Percentiles rank a stretch among this genome's conserved stretches.
These are phyloP conservation scores for Melanchra persicariae DNA, from an alignment of 2,888 invertebrate species.

Conservation along the genomic window DNA sequence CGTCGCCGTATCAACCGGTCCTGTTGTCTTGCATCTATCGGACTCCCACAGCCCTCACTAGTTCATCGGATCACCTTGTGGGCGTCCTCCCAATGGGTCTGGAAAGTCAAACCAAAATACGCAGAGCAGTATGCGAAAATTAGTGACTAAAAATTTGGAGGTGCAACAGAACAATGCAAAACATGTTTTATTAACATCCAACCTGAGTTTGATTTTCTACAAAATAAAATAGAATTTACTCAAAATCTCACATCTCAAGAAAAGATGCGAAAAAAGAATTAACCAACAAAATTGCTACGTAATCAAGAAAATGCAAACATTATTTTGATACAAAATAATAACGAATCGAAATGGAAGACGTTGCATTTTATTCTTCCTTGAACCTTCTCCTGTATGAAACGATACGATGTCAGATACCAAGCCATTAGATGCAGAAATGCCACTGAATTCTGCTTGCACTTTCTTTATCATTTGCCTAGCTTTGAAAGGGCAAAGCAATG, in stretches of 20 bases:
- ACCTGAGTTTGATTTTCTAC: too few species aligned
- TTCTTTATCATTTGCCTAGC: background rate
- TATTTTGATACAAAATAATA: background rate
- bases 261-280: background rate
- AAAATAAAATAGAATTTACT: background rate
- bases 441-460: background rate
- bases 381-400: conserved; percentile 5
- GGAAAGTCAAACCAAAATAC: too few species aligned
- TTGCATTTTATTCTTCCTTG: too few species aligned
- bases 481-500: background rate
- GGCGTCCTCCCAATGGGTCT: too few species aligned
- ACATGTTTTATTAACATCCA: background rate
- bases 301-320: background rate
- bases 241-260: background rate
- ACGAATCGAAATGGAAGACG: background rate
- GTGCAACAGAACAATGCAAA: background rate
- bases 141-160: background rate
- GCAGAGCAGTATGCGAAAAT: background rate
- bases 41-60: too few species aligned
- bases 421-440: conserved; percentile 19
- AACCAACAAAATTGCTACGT: background rate
- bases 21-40: background rate
- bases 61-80: too few species aligned
- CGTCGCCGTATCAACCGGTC: background rate
- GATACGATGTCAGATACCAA: background rate